These are phyloP conservation scores for Dendrolimus pini DNA, from an alignment of 2,888 invertebrate species.

Conservation along the genomic window DNA sequence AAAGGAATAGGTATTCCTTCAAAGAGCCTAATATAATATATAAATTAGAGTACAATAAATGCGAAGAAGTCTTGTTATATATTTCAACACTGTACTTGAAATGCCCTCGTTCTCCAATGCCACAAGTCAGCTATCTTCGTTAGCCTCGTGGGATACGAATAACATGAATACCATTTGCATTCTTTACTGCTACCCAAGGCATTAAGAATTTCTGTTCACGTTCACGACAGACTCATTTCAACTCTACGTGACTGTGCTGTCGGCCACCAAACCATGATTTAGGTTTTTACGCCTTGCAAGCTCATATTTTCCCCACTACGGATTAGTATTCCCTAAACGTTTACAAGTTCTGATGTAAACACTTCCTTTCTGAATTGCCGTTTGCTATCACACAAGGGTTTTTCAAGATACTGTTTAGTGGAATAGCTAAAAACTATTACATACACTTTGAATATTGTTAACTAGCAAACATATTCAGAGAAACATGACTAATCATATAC, in stretches of 20 bases:
- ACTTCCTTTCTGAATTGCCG: conserved; percentile 12
- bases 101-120: neutral
- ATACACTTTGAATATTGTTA: too few relatives aligned
- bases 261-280: conserved; percentile 6
- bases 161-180: conserved; percentile 15
- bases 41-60: too few relatives aligned
- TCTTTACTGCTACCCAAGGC: conserved; percentile 14
- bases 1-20: too few relatives aligned
- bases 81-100: neutral
- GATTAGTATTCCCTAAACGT: conserved; percentile 22
- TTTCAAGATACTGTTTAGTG: conserved; percentile 4
- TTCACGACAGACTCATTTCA: conserved; percentile 21
- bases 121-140: neutral
- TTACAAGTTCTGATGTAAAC: neutral
- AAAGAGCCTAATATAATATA: too few relatives aligned
- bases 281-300: conserved; percentile 3
- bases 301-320: conserved; percentile 12
- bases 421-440: too few relatives aligned
- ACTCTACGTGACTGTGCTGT: conserved; percentile 22
- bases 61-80: neutral
- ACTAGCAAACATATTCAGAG: too few relatives aligned
- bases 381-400: conserved; percentile 13
- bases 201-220: conserved; percentile 23
- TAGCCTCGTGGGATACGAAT: conserved; percentile 6
- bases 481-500: too few relatives aligned